Evolutionary conservation across 1,140 invertebrate species (phyloP).

Genomic region (Philopotamus ludificatus): DNA sequence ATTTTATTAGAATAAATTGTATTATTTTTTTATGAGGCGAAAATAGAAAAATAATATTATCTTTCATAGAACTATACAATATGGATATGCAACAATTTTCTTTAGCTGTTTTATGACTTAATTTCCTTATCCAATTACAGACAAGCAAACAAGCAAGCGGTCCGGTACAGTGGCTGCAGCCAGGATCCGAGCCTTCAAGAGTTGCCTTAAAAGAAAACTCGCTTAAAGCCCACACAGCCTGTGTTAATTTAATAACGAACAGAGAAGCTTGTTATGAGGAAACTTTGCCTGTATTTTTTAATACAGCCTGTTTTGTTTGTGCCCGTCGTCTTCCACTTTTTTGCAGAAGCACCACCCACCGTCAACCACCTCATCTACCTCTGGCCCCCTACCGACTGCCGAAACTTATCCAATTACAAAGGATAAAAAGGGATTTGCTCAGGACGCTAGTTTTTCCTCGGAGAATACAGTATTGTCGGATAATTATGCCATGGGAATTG

Average conservation of each 20-base stretch:
- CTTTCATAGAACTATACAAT: too few relatives aligned
- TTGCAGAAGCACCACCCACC: background rate
- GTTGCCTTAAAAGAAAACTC: slow-evolving; percentile 28
- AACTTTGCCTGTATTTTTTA: slow-evolving; percentile 40
- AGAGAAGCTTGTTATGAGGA: slow-evolving; percentile 37
- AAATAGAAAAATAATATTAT: too few relatives aligned
- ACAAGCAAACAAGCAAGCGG: background rate
- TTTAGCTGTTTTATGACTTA: background rate
- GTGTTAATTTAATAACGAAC: slow-evolving; percentile 42
- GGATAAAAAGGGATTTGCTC: slow-evolving; percentile 38
- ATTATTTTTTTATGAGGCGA: too few relatives aligned
- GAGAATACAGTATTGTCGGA: slow-evolving; percentile 28
- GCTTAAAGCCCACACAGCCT: slow-evolving; percentile 35
- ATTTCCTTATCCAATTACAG: background rate
- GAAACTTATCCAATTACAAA: slow-evolving; percentile 41
- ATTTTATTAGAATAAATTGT: too few relatives aligned
- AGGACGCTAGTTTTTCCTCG: slow-evolving; percentile 17
- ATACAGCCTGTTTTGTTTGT: slow-evolving; percentile 24
- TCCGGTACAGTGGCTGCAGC: slow-evolving; percentile 1
- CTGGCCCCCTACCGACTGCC: slow-evolving; percentile 24
- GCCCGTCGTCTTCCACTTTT: background rate
- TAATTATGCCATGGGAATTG: slow-evolving; percentile 26
- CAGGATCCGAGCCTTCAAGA: background rate
- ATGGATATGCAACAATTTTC: too few relatives aligned
- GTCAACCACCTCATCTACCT: slow-evolving; percentile 10